These are phyloP conservation scores for Morus bassanus DNA, from an alignment of 2,797 vertebrate genomes.

Conservation along the genomic window DNA sequence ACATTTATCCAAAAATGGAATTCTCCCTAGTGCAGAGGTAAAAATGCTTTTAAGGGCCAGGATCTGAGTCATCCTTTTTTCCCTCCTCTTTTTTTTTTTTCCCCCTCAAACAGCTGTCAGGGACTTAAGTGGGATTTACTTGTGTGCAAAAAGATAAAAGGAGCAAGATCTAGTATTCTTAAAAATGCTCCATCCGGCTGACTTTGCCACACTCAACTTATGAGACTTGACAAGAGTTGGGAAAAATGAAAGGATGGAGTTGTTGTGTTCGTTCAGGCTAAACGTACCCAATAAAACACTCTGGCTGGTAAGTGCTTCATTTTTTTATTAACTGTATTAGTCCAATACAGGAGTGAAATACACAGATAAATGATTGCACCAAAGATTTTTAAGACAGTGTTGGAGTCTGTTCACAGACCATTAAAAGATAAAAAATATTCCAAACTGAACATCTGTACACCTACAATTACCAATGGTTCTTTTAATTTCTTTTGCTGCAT, in stretches of 20 bases:
- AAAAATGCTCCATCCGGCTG: neutral
- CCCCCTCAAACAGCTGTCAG: neutral
- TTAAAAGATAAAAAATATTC: neutral
- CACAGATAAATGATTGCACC: neutral
- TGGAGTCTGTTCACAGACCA: neutral
- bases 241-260: neutral
- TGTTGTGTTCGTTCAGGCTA: neutral
- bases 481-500: neutral
- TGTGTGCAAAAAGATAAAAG: constrained; percentile 32
- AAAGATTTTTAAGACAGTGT: neutral
- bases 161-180: neutral
- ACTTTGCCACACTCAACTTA: constrained; percentile 1
- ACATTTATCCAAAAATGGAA: neutral
- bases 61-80: constrained; percentile 15
- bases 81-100: neutral
- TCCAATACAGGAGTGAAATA: neutral
- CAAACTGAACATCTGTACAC: neutral
- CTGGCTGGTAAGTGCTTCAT: neutral
- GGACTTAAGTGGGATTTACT: constrained; percentile 8
- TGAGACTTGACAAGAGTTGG: neutral
- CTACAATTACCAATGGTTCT: neutral
- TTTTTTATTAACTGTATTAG: neutral
- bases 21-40: neutral
- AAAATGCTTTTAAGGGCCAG: neutral
- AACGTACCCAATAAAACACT: neutral